phyloP scores from a whole-genome alignment of 2,113 vertebrate genomes.

The Ellobius talpinus region DNA sequence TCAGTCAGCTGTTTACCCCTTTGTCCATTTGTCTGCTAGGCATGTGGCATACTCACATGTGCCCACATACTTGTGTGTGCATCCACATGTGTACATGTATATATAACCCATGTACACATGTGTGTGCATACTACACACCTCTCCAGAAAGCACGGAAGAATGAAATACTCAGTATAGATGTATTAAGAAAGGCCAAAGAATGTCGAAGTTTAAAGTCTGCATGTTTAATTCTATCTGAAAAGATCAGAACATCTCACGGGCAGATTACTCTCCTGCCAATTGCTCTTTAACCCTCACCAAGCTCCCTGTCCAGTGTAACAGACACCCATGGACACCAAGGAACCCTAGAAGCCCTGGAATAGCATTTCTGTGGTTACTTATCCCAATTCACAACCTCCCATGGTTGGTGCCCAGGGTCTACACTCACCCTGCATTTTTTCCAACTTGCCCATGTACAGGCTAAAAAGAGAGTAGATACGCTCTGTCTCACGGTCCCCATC shows the following conservation, averaged over 20 bases:
- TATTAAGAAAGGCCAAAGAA: neutral
- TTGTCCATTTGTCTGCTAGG: neutral
- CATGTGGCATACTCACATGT: neutral
- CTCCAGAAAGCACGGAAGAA: neutral
- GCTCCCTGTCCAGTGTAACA: neutral
- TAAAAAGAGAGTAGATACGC: constrained; percentile 97
- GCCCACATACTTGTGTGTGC: neutral
- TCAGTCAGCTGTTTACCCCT: too few relatives aligned
- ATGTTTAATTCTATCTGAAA: neutral
- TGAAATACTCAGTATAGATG: neutral
- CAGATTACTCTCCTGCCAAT: neutral
- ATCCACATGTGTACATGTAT: neutral
- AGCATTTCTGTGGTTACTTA: neutral
- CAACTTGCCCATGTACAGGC: constrained; percentile 94
- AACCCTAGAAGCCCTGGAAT: neutral
- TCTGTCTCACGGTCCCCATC: constrained; percentile 98
- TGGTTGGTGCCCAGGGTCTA: neutral
- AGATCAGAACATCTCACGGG: constrained; percentile 24
- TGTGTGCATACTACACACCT: neutral
- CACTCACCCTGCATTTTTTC: constrained; percentile 98
- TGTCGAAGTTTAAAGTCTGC: constrained; percentile 32
- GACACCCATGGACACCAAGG: neutral
- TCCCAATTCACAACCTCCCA: too few relatives aligned
- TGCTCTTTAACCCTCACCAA: neutral
- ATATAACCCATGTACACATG: too few relatives aligned